Evolutionary conservation across 2,797 vertebrate species (phyloP), one percentile per base, ranked within the genome.

Genomic region (Melopsittacus undulatus): DNA sequence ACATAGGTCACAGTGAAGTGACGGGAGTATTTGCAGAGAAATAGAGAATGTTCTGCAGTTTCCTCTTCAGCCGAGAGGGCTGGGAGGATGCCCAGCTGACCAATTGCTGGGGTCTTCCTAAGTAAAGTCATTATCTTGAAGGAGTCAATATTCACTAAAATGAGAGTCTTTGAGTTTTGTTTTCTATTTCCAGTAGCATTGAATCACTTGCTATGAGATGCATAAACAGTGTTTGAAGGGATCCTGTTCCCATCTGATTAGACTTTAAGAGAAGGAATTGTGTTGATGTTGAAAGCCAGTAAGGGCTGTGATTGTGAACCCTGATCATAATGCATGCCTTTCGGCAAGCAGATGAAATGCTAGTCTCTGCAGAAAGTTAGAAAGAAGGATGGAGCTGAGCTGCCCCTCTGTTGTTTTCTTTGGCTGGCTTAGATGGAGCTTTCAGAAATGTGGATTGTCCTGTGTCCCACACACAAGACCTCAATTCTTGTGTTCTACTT

Each of bases 1-100:
- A 21, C 7, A 4, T 6, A 23, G 0, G 0, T 66, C 1, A 0
- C 17, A 62, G 42, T 3, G 14, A 48, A 83, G 21, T 20, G 34
- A 30, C 12, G 49, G 46, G 21, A 90, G 48, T 20, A 2, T n/a
- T 88, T 9, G 3, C 12, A 6, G 13, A 59, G 38, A 20, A 34
- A 24, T 43, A 49, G 38, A 21, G 19, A 10, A 11, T 3, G 1
- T 42, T 72, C 19, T 63, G 18, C 3, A 9, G 11, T 48, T 87
- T 68, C 24, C 6, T 75, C 11, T 16, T 91, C 46, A 83, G 64
- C 34, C 9, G 57, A 40, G 46, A 34, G 30, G 23, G 32, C 64
- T 89, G 46, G 6, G 5, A 38, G 21, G 40, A 45, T 54, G 38
- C 36, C 51, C 32, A n/a, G 69, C 34, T 1, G 4, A 38, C 34